Evolutionary conservation across 2,797 vertebrate species (phyloP).

Genomic region (Oreochromis grahami): DNA sequence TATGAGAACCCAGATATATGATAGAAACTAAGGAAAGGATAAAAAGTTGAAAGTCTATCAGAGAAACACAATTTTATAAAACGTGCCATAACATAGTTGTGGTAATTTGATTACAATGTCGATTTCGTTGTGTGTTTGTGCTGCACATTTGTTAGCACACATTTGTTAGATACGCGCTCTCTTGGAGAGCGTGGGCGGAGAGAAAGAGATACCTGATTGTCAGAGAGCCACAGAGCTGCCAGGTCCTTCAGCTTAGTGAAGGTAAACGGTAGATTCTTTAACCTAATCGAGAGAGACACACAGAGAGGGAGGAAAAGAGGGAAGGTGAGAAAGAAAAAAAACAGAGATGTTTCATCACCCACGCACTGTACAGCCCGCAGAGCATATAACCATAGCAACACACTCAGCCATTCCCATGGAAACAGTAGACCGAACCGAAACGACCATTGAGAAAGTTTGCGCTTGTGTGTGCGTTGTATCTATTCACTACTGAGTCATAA

Average conservation of each 20-base stretch:
- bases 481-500: neutral
- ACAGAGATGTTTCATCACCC: conserved; percentile 42
- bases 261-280: conserved; percentile 98
- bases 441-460: conserved; percentile 52
- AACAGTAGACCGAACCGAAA: conserved; percentile 26
- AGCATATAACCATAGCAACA: conserved; percentile 61
- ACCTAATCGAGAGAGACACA: conserved; percentile 69
- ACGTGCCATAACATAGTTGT: neutral
- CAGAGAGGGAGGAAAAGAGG: neutral
- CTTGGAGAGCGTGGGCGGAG: neutral
- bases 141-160: neutral
- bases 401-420: conserved; percentile 52
- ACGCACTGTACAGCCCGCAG: conserved; percentile 63
- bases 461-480: neutral
- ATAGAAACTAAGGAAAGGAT: neutral
- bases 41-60: neutral
- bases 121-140: neutral
- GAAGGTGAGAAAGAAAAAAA: neutral
- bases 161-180: neutral
- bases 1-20: neutral
- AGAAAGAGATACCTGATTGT: conserved; percentile 90
- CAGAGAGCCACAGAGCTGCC: conserved; percentile 98
- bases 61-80: neutral
- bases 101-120: neutral
- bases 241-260: conserved; percentile 98